Conservation (phyloP, 2,113 vertebrate species). For the Pseudonaja textilis region DNA sequence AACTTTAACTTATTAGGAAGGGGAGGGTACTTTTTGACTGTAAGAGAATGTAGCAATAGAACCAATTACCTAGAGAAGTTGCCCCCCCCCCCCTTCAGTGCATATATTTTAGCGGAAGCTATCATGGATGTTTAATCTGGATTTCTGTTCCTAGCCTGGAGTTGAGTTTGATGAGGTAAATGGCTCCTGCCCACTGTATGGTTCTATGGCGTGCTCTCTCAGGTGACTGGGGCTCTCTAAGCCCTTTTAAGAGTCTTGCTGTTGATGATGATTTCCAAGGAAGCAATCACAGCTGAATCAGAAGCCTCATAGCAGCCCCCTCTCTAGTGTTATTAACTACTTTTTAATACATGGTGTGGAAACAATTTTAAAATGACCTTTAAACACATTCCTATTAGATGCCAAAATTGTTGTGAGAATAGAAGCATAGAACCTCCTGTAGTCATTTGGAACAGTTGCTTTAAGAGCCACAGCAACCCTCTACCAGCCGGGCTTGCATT, state of each 20-base stretch:
- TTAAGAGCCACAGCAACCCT: not conserved
- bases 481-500: not conserved
- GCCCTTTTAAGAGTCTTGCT: not conserved
- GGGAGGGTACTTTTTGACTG: not conserved
- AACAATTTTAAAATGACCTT: not conserved
- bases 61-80: not conserved
- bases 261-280: not conserved
- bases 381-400: slow-evolving; percentile 3
- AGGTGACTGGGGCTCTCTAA: not conserved
- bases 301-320: not conserved
- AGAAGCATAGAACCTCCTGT: not conserved
- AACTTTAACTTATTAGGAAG: not conserved
- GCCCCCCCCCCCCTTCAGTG: not conserved
- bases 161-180: not conserved
- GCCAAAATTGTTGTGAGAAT: not conserved
- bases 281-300: not conserved
- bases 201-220: not conserved
- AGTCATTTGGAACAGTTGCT: slow-evolving; percentile 10
- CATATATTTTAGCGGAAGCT: not conserved
- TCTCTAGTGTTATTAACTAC: not conserved
- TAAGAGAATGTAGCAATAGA: not conserved
- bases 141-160: not conserved
- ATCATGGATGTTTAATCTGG: not conserved
- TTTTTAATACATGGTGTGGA: not conserved
- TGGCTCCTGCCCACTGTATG: not conserved